Percentiles rank a stretch among this genome's conserved stretches.
Conservation (phyloP, 2,888 invertebrate species). For the Carterocephalus palaemon region DNA sequence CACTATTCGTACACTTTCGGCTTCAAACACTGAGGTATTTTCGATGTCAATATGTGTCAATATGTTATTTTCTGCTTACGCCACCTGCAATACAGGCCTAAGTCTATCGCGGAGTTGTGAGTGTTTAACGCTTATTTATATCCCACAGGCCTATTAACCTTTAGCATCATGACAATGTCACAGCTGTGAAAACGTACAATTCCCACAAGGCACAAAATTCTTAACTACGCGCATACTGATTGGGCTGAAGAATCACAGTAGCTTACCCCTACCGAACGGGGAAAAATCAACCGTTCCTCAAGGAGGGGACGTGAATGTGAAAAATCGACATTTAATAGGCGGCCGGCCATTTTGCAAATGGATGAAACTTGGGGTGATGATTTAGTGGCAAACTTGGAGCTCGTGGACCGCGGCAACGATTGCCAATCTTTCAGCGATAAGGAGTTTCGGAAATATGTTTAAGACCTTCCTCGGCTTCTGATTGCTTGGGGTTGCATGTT, state of each 20-base stretch:
- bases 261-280: constrained; percentile 16
- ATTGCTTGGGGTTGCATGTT: background rate
- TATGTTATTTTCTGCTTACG: no score
- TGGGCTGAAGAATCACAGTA: constrained; percentile 14
- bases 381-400: constrained; percentile 38
- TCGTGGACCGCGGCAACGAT: constrained; percentile 32
- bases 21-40: no score
- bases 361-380: constrained; percentile 47
- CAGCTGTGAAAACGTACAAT: no score
- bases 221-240: no score
- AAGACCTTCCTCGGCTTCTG: background rate
- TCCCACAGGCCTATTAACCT: no score
- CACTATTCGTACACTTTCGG: no score
- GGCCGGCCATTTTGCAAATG: constrained; percentile 59
- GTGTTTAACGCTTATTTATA: no score
- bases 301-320: constrained; percentile 53
- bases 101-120: no score
- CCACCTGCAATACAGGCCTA: no score
- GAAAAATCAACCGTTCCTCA: constrained; percentile 46
- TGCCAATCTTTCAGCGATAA: constrained; percentile 34
- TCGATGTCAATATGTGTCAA: no score
- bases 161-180: no score
- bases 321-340: constrained; percentile 76
- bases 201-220: no score
- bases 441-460: constrained; percentile 20